Percentiles rank a stretch among this genome's conserved stretches.
Evolutionary conservation across 2,113 vertebrate genomes (phyloP).

Genomic region (Mastomys coucha): DNA sequence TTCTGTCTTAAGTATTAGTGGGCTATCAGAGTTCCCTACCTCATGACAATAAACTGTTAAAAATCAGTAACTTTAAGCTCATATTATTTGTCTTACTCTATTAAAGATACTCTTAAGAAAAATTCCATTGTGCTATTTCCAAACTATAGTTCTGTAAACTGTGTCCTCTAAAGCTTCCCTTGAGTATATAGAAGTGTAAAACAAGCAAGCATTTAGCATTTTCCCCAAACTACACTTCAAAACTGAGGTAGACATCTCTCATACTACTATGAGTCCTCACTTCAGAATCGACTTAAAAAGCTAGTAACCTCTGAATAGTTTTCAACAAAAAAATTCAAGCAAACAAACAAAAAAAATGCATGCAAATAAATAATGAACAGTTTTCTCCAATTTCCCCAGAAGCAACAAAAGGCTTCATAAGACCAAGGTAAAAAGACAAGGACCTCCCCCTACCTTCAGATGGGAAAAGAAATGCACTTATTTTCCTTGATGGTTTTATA

Average conservation of each 20-base stretch:
- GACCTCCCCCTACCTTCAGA: not conserved
- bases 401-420: conserved; percentile 58
- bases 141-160: conserved; percentile 57
- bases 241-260: conserved; percentile 78
- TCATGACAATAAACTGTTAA: conserved; percentile 3
- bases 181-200: conserved; percentile 69
- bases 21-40: not conserved
- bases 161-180: conserved; percentile 57
- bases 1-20: conserved; percentile 36
- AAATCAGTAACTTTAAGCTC: conserved; percentile 12
- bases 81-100: conserved; percentile 55
- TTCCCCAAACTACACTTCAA: conserved; percentile 78
- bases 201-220: conserved; percentile 61
- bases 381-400: conserved; percentile 72
- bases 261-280: conserved; percentile 72
- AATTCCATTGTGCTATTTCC: conserved; percentile 44
- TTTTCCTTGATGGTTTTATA: conserved; percentile 66
- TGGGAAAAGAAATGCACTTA: conserved; percentile 71
- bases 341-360: conserved; percentile 66
- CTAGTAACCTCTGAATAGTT: conserved; percentile 76
- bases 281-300: conserved; percentile 78
- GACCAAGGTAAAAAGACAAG: conserved; percentile 68
- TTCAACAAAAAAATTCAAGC: conserved; percentile 67
- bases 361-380: conserved; percentile 32
- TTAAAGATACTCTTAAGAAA: conserved; percentile 48